A percentile compares a stretch with the other conserved stretches of the same genome.
Evolutionary conservation across 2,113 vertebrate genomes (phyloP).

Genomic region (Coturnix japonica): DNA sequence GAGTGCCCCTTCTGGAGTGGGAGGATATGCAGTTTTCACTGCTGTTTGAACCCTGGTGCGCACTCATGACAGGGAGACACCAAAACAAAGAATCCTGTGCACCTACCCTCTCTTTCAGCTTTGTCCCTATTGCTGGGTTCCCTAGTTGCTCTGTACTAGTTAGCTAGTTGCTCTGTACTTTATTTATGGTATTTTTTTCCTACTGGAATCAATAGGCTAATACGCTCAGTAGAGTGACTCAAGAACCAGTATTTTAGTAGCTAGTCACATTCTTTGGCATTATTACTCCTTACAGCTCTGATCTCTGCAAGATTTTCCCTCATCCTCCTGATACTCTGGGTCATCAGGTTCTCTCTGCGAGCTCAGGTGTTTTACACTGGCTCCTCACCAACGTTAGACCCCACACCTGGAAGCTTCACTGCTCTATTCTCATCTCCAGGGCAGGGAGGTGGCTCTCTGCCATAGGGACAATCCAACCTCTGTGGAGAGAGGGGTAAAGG

Average conservation of each 20-base stretch:
- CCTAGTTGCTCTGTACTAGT: not conserved
- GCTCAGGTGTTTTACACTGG: not conserved
- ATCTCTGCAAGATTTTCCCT: not conserved
- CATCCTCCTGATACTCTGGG: not conserved
- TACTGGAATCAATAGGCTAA: not conserved
- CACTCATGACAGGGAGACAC: not conserved
- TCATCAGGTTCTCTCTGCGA: not conserved
- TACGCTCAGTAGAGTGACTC: not conserved
- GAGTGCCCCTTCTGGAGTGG: not conserved
- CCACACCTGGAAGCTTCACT: not conserved
- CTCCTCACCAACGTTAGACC: not conserved
- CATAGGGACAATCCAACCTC: not conserved
- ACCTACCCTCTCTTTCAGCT: not conserved
- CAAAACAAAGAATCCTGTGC: not conserved
- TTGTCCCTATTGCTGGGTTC: not conserved
- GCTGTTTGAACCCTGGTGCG: not conserved
- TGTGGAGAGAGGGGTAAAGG: not conserved
- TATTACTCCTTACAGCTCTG: conserved; percentile 2
- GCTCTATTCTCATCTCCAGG: not conserved
- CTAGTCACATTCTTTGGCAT: not conserved
- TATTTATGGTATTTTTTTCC: not conserved
- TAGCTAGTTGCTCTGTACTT: not conserved
- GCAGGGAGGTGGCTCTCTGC: not conserved
- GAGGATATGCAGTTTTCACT: not conserved
- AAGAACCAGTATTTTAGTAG: conserved; percentile 11